These are phyloP conservation scores for Stegana nigrithorax DNA, from an alignment of 2,888 invertebrate species.

Conservation along the genomic window DNA sequence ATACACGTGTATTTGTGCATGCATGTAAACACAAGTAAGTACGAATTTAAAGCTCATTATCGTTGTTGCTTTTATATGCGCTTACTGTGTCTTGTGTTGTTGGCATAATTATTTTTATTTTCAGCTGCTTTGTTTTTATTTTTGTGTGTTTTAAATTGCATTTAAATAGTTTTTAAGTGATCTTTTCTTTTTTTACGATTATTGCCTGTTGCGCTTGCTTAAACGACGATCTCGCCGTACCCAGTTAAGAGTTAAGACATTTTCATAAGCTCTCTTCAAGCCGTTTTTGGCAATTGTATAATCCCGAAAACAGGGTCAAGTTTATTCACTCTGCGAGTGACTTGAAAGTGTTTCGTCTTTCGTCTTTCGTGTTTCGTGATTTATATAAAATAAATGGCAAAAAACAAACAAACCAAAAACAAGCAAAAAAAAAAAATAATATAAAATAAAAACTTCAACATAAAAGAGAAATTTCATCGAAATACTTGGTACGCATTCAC, in stretches of 20 bases:
- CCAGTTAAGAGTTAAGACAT: background rate
- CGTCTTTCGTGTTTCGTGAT: too few relatives aligned
- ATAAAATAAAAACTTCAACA: background rate
- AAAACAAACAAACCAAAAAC: background rate
- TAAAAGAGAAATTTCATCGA: background rate
- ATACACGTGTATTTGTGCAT: background rate
- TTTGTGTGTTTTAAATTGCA: background rate
- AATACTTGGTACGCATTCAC: too few relatives aligned
- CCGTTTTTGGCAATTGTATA: slow-evolving; percentile 2
- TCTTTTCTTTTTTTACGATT: slow-evolving; percentile 21
- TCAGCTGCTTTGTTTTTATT: background rate
- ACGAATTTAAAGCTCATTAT: too few relatives aligned
- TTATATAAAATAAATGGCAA: too few relatives aligned
- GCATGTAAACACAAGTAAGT: background rate
- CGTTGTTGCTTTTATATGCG: background rate
- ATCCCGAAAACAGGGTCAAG: background rate
- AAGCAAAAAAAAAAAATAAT: background rate
- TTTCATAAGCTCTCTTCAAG: too few relatives aligned
- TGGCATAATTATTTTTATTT: background rate
- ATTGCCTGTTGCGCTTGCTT: slow-evolving; percentile 8
- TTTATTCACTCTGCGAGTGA: background rate
- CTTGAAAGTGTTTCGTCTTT: background rate
- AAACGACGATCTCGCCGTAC: slow-evolving; percentile 21
- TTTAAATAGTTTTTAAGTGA: slow-evolving; percentile 20
- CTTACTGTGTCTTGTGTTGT: background rate